Evolutionary conservation across 2,888 invertebrate species (phyloP), one percentile per base, ranked within the genome.

Genomic region (Clivina fossor): DNA sequence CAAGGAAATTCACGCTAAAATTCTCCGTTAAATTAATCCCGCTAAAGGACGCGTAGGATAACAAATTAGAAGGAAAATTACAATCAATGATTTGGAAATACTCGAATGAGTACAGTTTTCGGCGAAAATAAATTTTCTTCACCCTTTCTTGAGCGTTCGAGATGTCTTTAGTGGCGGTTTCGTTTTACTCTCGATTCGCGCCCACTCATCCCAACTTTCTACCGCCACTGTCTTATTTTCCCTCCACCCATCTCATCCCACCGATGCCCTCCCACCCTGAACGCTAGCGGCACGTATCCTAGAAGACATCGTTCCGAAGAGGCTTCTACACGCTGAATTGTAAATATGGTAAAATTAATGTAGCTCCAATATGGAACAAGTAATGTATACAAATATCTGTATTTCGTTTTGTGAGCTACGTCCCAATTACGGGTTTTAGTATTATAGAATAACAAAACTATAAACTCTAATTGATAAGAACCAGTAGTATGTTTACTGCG

Each of bases 51-150:
- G 44, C 33, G 44, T 37, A 53, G 53, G 44, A 43, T 44, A 69
- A 70, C 69, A 71, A 71, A 71, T 71, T 70, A 71, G 69, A 67
- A 68, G 70, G 71, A 71, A 72, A 72, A 71, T 72, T 71, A 69
- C 67, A 69, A 70, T 71, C 72, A 70, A 71, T 72, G 71, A 71
- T 69, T 69, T 66, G 70, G 68, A 71, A 71, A 69, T 53, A 53
- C 53, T 35, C 44, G 37, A 44, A 49, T 40, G 49, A 38, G 28
- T 49, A 51, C 51, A 51, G 33, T 44, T 44, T 26, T 43, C 30
- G 33, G 33, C 24, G 43, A 53, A 53, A 53, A 53, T 53, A 43
- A 43, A 53, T 43, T 41, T 43, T 41, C 53, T 35, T 53, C 35
- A 53, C 53, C 53, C 53, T 44, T 53, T 53, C 35, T 26, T 32